Percentiles rank a stretch among this genome's conserved stretches.
phyloP scores from a whole-genome alignment of 2,888 invertebrate genomes.

The Cantharis rufa region DNA sequence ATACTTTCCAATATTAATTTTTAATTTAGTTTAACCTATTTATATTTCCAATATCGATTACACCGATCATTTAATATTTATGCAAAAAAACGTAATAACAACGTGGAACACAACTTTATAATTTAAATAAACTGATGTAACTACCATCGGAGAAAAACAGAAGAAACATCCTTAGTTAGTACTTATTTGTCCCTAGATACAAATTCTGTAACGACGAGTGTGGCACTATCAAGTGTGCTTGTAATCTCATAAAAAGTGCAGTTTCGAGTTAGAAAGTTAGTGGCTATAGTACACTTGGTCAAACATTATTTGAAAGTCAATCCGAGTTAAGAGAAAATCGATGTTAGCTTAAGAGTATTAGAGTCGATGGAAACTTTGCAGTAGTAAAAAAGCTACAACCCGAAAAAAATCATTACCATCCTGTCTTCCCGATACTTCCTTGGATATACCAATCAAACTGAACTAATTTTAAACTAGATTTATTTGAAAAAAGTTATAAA shows the following conservation, averaged over 20 bases:
- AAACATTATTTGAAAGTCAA: constrained; percentile 32
- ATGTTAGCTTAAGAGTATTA: neutral
- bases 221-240: constrained; percentile 27
- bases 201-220: constrained; percentile 17
- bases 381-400: neutral
- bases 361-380: neutral
- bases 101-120: neutral
- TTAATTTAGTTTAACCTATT: neutral
- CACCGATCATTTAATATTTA: neutral
- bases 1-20: neutral
- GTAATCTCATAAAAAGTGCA: constrained; percentile 29
- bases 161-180: constrained; percentile 8
- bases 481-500: too few species aligned
- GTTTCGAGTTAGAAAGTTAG: constrained; percentile 26
- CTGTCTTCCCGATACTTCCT: neutral
- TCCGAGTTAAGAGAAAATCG: constrained; percentile 14
- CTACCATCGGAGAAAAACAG: neutral
- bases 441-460: too few species aligned
- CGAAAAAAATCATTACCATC: neutral
- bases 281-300: constrained; percentile 18
- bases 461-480: too few species aligned
- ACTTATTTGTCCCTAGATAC: constrained; percentile 17
- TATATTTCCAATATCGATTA: neutral
- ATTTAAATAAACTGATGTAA: neutral
- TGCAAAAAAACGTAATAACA: neutral